Conservation (phyloP, 1,140 invertebrate genomes). For the Euschistus heros region DNA sequence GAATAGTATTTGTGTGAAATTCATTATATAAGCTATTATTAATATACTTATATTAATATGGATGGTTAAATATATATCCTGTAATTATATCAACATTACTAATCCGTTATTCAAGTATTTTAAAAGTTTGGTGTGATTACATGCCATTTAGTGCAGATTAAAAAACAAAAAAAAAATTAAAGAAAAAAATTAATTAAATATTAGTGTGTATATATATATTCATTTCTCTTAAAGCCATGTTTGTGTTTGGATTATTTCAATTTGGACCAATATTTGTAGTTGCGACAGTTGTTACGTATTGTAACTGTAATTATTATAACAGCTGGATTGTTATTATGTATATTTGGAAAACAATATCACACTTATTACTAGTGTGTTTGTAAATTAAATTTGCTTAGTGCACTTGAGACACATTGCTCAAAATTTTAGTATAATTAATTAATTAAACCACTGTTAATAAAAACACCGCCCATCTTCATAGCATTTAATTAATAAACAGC, state of each 20-base stretch:
- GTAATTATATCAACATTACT: too few relatives aligned
- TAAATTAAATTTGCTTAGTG: conserved; percentile 16
- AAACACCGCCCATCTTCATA: not conserved
- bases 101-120: too few relatives aligned
- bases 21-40: too few relatives aligned
- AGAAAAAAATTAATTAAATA: too few relatives aligned
- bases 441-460: conserved; percentile 5
- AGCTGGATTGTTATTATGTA: conserved; percentile 14
- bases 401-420: conserved; percentile 22
- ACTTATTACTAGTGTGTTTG: conserved; percentile 9
- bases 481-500: too few relatives aligned
- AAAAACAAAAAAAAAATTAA: too few relatives aligned
- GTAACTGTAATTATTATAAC: not conserved
- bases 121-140: too few relatives aligned
- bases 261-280: conserved; percentile 19
- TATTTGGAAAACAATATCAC: conserved; percentile 14
- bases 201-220: not conserved
- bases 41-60: too few relatives aligned
- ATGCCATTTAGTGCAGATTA: too few relatives aligned
- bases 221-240: not conserved
- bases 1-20: too few relatives aligned
- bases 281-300: too few relatives aligned
- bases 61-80: too few relatives aligned
- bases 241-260: conserved; percentile 3
- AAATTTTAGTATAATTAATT: conserved; percentile 15